Percentiles rank a stretch among this genome's conserved stretches.
phyloP scores from a whole-genome alignment of 2,888 invertebrate genomes.

The Molorchus minor region DNA sequence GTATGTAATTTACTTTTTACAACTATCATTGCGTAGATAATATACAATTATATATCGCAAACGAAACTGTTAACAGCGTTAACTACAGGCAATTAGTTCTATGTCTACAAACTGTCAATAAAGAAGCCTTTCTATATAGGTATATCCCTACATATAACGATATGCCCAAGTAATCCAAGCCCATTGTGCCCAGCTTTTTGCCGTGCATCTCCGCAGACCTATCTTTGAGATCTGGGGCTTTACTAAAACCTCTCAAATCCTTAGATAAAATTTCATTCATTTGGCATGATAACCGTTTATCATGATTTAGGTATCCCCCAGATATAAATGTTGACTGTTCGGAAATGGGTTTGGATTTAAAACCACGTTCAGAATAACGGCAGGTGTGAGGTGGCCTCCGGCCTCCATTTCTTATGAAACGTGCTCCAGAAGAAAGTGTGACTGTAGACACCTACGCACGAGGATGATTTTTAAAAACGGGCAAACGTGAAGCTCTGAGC shows the following conservation, averaged over 20 bases:
- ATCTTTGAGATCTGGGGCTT: constrained; percentile 7
- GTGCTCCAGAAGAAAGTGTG: too few species aligned
- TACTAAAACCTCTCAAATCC: constrained; percentile 2
- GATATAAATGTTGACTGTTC: constrained; percentile 12
- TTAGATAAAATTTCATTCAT: constrained; percentile 8
- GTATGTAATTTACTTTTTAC: too few species aligned
- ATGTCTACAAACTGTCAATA: background rate
- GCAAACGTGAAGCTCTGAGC: too few species aligned
- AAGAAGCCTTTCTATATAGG: too few species aligned
- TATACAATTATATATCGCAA: background rate
- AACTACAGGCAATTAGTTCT: background rate
- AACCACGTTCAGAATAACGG: background rate
- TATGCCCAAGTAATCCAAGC: too few species aligned
- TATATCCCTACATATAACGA: too few species aligned
- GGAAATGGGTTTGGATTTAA: constrained; percentile 9
- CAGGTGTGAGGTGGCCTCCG: background rate
- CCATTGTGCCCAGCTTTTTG: constrained; percentile 8
- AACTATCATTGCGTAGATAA: too few species aligned
- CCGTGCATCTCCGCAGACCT: constrained; percentile 1
- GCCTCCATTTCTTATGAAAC: too few species aligned
- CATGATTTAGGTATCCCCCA: constrained; percentile 7
- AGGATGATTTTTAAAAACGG: too few species aligned
- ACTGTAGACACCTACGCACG: too few species aligned
- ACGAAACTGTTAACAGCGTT: background rate
- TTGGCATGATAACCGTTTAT: constrained; percentile 3